phyloP scores from a whole-genome alignment of 2,888 invertebrate species.

The Leucophenga maculata region DNA sequence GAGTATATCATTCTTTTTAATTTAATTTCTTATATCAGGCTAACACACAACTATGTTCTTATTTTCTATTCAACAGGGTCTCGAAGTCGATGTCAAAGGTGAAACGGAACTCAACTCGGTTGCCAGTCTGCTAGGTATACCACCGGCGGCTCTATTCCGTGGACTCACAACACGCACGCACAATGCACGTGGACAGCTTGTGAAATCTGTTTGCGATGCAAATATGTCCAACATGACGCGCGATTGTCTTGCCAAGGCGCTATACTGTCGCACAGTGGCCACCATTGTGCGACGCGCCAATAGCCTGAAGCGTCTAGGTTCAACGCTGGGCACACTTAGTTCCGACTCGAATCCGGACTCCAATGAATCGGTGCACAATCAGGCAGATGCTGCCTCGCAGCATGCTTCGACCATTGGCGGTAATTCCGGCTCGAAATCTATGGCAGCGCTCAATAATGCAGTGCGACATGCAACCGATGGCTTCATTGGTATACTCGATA shows the following conservation, averaged over 20 bases:
- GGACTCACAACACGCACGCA: slow-evolving; percentile 88
- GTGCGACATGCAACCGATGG: slow-evolving; percentile 94
- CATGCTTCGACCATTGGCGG: slow-evolving; percentile 87
- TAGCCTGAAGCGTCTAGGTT: slow-evolving; percentile 87
- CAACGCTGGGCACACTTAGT: slow-evolving; percentile 87
- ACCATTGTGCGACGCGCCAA: slow-evolving; percentile 95
- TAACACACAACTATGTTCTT: neutral
- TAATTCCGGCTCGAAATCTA: slow-evolving; percentile 88
- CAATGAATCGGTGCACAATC: slow-evolving; percentile 92
- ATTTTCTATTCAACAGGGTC: slow-evolving; percentile 70
- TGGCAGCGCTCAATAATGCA: slow-evolving; percentile 93
- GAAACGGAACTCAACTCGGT: slow-evolving; percentile 90
- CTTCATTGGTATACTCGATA: slow-evolving; percentile 94
- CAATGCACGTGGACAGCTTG: slow-evolving; percentile 83
- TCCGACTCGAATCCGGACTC: slow-evolving; percentile 87
- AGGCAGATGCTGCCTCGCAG: slow-evolving; percentile 87
- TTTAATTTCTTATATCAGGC: neutral
- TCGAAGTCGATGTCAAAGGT: slow-evolving; percentile 84
- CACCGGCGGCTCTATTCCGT: slow-evolving; percentile 74
- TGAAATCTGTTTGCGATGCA: slow-evolving; percentile 87
- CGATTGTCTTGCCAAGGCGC: slow-evolving; percentile 90
- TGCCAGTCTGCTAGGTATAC: slow-evolving; percentile 83
- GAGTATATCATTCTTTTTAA: too few species aligned
- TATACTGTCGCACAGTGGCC: slow-evolving; percentile 94
- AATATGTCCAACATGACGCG: slow-evolving; percentile 90